phyloP scores from a whole-genome alignment of 2,888 invertebrate genomes.

The Coelopa pilipes region DNA sequence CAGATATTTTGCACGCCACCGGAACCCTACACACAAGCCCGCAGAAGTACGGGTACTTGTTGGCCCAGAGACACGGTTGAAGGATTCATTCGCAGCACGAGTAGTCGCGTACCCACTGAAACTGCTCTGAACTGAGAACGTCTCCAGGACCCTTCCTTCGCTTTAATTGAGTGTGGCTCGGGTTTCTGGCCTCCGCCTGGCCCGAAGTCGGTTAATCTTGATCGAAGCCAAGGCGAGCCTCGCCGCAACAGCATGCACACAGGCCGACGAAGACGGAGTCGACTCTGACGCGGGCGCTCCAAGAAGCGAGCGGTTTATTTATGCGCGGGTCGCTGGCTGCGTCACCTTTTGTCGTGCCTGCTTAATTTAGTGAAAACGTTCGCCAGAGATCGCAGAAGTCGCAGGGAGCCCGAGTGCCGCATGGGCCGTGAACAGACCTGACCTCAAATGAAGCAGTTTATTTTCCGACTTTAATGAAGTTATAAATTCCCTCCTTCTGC shows the following conservation, averaged over 20 bases:
- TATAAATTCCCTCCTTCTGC: slow-evolving; percentile 6
- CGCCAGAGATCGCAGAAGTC: background rate
- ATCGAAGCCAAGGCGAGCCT: background rate
- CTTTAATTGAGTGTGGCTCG: no score
- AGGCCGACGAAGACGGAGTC: background rate
- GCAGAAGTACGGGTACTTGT: no score
- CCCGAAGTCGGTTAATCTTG: background rate
- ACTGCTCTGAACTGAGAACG: no score
- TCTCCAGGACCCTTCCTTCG: no score
- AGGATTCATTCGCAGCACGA: no score
- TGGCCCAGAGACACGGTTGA: no score
- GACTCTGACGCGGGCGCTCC: background rate
- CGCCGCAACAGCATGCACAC: background rate
- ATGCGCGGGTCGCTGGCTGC: slow-evolving; percentile 15
- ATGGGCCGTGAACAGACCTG: background rate
- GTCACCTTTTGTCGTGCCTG: slow-evolving; percentile 24
- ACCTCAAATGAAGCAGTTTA: slow-evolving; percentile 29
- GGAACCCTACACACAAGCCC: no score
- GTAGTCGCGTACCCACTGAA: no score
- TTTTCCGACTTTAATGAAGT: slow-evolving; percentile 19
- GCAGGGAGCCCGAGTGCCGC: no score
- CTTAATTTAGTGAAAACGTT: slow-evolving; percentile 21
- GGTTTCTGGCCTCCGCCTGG: no score
- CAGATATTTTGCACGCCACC: no score
- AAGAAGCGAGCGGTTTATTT: slow-evolving; percentile 5